A percentile compares a stretch with the other conserved stretches of the same genome.
phyloP scores from a whole-genome alignment of 2,888 invertebrate species.

The Pristionchus maxplancki region DNA sequence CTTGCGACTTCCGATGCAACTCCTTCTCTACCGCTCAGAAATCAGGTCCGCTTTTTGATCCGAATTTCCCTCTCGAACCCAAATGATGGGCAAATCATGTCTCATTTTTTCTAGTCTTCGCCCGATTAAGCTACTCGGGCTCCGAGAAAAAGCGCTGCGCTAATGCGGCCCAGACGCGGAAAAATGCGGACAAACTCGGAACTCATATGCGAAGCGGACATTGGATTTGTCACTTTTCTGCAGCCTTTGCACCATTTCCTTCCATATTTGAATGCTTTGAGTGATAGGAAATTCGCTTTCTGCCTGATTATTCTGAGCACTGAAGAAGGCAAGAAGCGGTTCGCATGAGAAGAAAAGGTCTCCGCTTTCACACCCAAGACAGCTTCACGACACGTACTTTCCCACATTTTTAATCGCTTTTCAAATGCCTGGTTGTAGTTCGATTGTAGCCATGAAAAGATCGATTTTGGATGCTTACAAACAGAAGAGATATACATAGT shows the following conservation, averaged over 20 bases:
- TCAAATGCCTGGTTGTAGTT: background rate
- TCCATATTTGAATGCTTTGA: background rate
- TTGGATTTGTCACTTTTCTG: background rate
- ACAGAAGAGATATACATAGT: no score
- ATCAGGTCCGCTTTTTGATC: background rate
- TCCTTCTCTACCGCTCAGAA: background rate
- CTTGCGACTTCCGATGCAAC: background rate
- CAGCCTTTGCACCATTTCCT: background rate
- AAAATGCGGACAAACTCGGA: background rate
- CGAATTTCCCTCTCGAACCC: background rate
- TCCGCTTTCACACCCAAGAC: background rate
- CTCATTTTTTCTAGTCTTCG: background rate
- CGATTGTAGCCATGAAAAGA: background rate
- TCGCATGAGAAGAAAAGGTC: background rate
- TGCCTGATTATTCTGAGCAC: background rate
- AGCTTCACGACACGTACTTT: background rate
- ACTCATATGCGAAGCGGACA: background rate
- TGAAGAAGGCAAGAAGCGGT: background rate
- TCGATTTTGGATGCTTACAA: background rate
- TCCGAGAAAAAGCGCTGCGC: background rate
- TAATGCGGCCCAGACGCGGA: background rate
- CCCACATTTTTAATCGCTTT: constrained; percentile 29
- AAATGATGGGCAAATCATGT: background rate
- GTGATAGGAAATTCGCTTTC: background rate
- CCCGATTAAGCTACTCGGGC: background rate